These are phyloP conservation scores for Odocoileus hemionus DNA, from an alignment of 2,113 vertebrate genomes.

Conservation along the genomic window DNA sequence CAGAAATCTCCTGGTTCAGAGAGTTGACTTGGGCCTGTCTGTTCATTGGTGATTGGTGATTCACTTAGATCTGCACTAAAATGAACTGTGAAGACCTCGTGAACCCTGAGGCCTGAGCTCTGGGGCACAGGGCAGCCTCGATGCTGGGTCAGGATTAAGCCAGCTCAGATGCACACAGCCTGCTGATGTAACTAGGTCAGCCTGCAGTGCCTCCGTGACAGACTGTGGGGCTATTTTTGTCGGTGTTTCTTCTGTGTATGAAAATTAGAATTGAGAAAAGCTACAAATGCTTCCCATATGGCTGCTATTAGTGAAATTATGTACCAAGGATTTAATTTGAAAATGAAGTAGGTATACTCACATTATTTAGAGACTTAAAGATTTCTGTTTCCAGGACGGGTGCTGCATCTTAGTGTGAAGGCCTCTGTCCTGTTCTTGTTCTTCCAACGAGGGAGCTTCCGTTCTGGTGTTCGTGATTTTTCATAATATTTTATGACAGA, in stretches of 20 bases:
- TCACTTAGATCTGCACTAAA: not conserved
- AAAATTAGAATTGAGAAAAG: constrained; percentile 61
- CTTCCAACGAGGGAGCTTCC: not conserved
- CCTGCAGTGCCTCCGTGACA: constrained; percentile 56
- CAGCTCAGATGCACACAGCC: constrained; percentile 1
- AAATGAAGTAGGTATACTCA: not conserved
- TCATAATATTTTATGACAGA: not conserved
- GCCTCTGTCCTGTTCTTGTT: not conserved
- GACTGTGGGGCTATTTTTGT: constrained; percentile 77
- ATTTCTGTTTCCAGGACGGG: not conserved
- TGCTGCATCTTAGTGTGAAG: not conserved
- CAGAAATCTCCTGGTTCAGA: not conserved
- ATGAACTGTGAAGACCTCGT: not conserved
- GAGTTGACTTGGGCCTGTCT: not conserved
- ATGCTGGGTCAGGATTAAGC: constrained; percentile 12
- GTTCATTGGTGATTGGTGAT: not conserved
- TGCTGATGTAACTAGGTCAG: constrained; percentile 75
- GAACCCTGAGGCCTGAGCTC: not conserved
- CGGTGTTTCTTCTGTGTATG: constrained; percentile 62
- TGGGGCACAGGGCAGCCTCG: not conserved
- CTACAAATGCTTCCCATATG: constrained; percentile 69
- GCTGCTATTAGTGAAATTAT: constrained; percentile 63
- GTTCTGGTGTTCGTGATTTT: not conserved
- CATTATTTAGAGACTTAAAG: not conserved
- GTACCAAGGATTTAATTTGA: constrained; percentile 45